phyloP scores from a whole-genome alignment of 2,113 vertebrate genomes.

The Heloderma charlesbogerti region DNA sequence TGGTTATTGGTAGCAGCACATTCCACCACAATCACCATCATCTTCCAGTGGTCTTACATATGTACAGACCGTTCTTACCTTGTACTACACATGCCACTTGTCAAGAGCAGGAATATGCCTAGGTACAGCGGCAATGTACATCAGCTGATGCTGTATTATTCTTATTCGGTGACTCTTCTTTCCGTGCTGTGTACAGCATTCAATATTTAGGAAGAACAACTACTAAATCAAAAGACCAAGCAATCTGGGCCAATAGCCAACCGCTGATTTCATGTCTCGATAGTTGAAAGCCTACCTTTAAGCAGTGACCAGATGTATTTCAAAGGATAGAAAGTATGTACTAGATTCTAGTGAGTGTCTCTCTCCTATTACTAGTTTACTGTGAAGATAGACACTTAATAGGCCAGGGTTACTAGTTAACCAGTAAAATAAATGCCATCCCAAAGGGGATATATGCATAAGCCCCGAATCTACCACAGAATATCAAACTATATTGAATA shows the following conservation, averaged over 20 bases:
- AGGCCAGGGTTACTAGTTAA: background rate
- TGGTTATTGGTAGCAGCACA: background rate
- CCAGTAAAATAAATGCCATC: background rate
- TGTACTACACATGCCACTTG: background rate
- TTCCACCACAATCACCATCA: background rate
- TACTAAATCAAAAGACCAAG: background rate
- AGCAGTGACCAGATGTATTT: background rate
- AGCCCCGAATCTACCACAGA: background rate
- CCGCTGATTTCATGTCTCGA: background rate
- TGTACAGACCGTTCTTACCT: background rate
- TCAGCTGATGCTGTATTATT: background rate
- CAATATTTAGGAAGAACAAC: constrained; percentile 2
- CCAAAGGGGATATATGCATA: background rate
- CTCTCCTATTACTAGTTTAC: background rate
- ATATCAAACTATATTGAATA: background rate
- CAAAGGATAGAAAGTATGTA: background rate
- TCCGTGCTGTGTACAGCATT: background rate
- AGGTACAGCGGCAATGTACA: background rate
- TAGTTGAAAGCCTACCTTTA: background rate
- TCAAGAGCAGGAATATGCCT: background rate
- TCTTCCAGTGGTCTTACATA: background rate
- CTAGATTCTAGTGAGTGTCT: background rate
- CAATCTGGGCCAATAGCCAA: background rate
- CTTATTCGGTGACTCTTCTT: background rate
- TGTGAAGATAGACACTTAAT: background rate